These are phyloP conservation scores for Dicycla oo DNA, from an alignment of 2,888 invertebrate genomes.

Conservation along the genomic window DNA sequence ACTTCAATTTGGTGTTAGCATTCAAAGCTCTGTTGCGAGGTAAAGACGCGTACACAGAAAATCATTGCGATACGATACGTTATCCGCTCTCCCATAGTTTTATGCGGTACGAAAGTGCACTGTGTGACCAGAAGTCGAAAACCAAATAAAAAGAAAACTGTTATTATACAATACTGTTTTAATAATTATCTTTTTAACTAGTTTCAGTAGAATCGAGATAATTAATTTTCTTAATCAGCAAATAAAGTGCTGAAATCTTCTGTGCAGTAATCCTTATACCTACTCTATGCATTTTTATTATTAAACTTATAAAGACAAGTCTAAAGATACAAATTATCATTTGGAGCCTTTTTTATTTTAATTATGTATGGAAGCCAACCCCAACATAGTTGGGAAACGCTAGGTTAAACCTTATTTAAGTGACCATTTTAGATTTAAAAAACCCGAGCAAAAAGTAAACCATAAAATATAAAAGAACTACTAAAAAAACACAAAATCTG, in stretches of 20 bases:
- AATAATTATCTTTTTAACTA: background rate
- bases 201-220: background rate
- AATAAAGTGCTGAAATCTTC: background rate
- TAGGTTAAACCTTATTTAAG: no score
- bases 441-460: background rate
- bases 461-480: background rate
- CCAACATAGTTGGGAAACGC: no score
- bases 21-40: constrained; percentile 20
- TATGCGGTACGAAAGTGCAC: background rate
- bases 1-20: background rate
- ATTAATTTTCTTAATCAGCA: no score
- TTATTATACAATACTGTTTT: no score
- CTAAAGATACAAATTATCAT: no score
- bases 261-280: background rate
- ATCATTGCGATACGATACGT: constrained; percentile 82
- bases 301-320: no score
- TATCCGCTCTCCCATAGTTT: constrained; percentile 42
- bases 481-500: constrained; percentile 10
- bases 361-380: no score
- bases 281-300: no score
- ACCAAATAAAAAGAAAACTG: background rate
- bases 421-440: no score
- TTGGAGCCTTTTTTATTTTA: no score
- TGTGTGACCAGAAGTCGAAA: constrained; percentile 12
- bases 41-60: constrained; percentile 75